Evolutionary conservation across 2,113 vertebrate species (phyloP), one percentile per base, ranked within the genome.

Genomic region (Leiothrix lutea): DNA sequence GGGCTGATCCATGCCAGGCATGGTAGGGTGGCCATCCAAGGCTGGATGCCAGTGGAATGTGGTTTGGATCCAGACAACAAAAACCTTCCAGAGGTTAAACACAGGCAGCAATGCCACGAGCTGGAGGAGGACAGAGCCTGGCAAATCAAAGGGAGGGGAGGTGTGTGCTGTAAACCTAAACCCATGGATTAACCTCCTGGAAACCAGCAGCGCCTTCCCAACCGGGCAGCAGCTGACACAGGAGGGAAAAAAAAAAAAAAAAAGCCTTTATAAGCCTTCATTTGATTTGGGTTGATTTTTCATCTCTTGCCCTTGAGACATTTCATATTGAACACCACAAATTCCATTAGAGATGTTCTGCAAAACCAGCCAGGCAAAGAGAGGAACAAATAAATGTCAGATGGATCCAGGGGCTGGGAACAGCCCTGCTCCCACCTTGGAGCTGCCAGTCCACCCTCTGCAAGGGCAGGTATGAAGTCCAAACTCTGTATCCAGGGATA

Each of bases 171-270:
- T n/a, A n/a, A 85, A 85, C 25, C n/a, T 61, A 53, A 89, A 69
- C 20, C 57, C n/a, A 20, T 3, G 81, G 73, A 60, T 80, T 56
- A 38, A 72, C 8, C 36, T 48, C 47, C 65, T 72, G 62, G 85
- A 86, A 71, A 33, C 25, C 80, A 80, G 44, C 22, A 15, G 61
- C 0, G 12, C 61, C 60, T 73, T 40, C 47, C 44, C 88, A 80
- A 23, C 0, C 3, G 45, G 65, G n/a, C 0, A 0, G 19, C 67
- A 26, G n/a, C 47, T 89, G 75, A 70, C 2, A 11, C 1, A 15
- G 21, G 14, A 2, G 8, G 36, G 25, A 48, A 48, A 48, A 48
- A 48, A 48, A 48, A 48, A 48, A 48, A 58, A n/a, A 44, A 14
- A 35, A 22, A n/a, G 47, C 45, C 40, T 40, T 40, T 12, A 40